These are phyloP conservation scores for Perca flavescens DNA, from an alignment of 2,113 vertebrate genomes.

Conservation along the genomic window DNA sequence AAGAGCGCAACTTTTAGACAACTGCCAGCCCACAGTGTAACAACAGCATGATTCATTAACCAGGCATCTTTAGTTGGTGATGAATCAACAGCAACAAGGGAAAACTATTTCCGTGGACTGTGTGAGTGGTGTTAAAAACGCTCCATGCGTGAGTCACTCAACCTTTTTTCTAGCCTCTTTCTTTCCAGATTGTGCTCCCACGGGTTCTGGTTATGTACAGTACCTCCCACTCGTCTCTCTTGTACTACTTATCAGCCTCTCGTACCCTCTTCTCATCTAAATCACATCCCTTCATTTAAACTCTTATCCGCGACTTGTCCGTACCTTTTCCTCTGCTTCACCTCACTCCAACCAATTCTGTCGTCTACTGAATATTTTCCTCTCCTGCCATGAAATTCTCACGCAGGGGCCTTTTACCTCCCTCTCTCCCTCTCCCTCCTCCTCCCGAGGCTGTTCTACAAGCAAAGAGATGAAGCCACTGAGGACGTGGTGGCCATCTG, in stretches of 20 bases:
- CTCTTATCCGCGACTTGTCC: background rate
- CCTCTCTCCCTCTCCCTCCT: background rate
- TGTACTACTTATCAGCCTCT: background rate
- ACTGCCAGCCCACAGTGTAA: background rate
- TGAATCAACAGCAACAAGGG: constrained; percentile 1
- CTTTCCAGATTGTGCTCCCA: constrained; percentile 45
- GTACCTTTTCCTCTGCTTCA: background rate
- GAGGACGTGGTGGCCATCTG: constrained; percentile 3
- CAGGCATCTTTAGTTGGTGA: background rate
- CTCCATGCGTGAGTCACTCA: constrained; percentile 38
- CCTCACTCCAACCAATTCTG: background rate
- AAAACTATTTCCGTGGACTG: background rate
- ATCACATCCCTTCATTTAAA: background rate
- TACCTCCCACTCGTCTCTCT: constrained; percentile 24
- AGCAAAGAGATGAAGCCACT: background rate
- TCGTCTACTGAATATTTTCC: background rate
- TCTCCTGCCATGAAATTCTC: background rate
- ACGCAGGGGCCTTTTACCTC: background rate
- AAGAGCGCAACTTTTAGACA: background rate
- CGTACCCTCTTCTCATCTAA: background rate
- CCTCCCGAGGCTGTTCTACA: background rate
- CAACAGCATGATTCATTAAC: constrained; percentile 8
- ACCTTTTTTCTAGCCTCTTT: constrained; percentile 1
- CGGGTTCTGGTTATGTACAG: constrained; percentile 14
- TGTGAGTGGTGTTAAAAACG: constrained; percentile 11